phyloP scores from a whole-genome alignment of 2,888 invertebrate species.

The Heliconius hortense region DNA sequence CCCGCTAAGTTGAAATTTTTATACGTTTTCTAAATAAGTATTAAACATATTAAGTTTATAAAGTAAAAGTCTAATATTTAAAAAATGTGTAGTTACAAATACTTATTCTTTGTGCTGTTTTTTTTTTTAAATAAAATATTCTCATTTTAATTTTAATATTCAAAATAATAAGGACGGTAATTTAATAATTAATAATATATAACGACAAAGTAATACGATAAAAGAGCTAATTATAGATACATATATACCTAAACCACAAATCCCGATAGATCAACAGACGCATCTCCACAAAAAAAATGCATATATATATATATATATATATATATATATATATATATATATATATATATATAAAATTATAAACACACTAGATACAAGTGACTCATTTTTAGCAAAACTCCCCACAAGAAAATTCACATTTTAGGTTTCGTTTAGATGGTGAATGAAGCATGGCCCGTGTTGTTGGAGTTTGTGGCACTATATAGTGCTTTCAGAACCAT shows the following conservation, averaged over 20 bases:
- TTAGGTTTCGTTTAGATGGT: conserved; percentile 57
- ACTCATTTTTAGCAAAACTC: conserved; percentile 24
- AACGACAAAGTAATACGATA: too few relatives aligned
- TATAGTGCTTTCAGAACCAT: conserved; percentile 70
- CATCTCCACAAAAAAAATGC: background rate
- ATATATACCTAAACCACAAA: background rate
- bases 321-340: background rate
- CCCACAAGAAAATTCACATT: conserved; percentile 46
- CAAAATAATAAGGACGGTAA: too few relatives aligned
- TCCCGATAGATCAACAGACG: background rate
- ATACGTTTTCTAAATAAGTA: too few relatives aligned
- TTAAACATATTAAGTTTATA: too few relatives aligned
- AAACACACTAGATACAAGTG: background rate
- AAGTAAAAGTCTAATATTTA: too few relatives aligned
- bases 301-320: background rate
- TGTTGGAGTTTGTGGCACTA: conserved; percentile 61
- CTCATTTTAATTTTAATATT: too few relatives aligned
- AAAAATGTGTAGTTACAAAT: too few relatives aligned
- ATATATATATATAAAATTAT: background rate
- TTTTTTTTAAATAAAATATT: too few relatives aligned
- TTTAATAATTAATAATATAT: too few relatives aligned
- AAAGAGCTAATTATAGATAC: too few relatives aligned
- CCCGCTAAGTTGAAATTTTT: too few relatives aligned
- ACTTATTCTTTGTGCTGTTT: too few relatives aligned
- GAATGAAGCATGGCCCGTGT: conserved; percentile 68